These are phyloP conservation scores for Amyelois transitella DNA, from an alignment of 1,140 invertebrate genomes.

Conservation along the genomic window DNA sequence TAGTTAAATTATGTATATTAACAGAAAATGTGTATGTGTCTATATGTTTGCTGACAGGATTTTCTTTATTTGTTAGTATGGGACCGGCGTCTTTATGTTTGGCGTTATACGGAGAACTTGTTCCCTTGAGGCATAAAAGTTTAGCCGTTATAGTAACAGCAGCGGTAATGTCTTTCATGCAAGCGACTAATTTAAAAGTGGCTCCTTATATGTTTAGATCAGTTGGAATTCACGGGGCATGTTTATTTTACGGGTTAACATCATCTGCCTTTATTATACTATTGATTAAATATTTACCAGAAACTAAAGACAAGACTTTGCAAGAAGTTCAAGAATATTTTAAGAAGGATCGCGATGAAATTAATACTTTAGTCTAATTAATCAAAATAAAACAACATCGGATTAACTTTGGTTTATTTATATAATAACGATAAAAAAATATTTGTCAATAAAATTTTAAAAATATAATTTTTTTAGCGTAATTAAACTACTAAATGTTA, in stretches of 20 bases:
- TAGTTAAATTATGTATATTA: conserved; percentile 14
- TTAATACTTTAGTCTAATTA: too few relatives aligned
- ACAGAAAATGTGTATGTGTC: conserved; percentile 20
- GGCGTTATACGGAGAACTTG: conserved; percentile 23
- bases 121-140: conserved; percentile 23
- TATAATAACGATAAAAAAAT: not conserved
- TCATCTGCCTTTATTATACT: conserved; percentile 12
- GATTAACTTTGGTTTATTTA: too few relatives aligned
- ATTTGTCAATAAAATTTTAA: too few relatives aligned
- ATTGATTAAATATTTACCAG: conserved; percentile 23
- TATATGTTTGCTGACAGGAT: conserved; percentile 18
- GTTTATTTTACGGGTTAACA: conserved; percentile 20
- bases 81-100: conserved; percentile 10
- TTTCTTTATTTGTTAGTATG: conserved; percentile 24
- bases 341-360: not conserved
- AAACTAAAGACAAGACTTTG: conserved; percentile 30
- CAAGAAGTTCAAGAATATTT: conserved; percentile 28
- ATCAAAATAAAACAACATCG: too few relatives aligned
- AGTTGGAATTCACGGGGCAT: conserved; percentile 15
- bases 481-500: too few relatives aligned
- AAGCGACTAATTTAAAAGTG: conserved; percentile 21
- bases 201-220: conserved; percentile 17
- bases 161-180: conserved; percentile 12
- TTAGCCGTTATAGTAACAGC: conserved; percentile 10
- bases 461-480: too few relatives aligned